Percentiles rank a stretch among this genome's conserved stretches.
These are phyloP conservation scores for Oophaga pumilio DNA, from an alignment of 2,113 vertebrate genomes.

Conservation along the genomic window DNA sequence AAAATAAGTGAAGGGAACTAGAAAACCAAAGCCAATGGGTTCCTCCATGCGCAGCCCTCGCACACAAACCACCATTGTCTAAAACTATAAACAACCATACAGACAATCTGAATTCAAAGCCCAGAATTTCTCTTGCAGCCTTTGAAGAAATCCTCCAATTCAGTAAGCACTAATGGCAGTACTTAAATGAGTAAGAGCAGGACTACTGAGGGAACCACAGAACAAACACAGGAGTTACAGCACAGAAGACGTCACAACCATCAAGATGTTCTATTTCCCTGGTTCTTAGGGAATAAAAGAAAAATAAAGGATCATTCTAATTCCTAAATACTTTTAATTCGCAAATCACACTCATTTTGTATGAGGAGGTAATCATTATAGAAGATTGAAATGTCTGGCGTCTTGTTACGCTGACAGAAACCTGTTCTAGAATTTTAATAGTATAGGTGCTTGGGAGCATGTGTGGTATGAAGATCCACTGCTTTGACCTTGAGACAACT, in stretches of 20 bases:
- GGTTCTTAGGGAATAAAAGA: background rate
- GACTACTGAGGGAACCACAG: background rate
- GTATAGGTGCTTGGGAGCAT: too few species aligned
- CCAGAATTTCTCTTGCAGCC: background rate
- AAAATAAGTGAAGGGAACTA: background rate
- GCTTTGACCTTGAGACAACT: too few species aligned
- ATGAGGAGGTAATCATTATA: too few species aligned
- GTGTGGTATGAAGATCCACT: too few species aligned
- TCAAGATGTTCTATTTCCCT: background rate
- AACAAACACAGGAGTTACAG: background rate
- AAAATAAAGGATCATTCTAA: too few species aligned
- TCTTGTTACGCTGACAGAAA: too few species aligned
- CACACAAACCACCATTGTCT: conserved; percentile 9
- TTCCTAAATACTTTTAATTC: too few species aligned
- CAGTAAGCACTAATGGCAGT: background rate
- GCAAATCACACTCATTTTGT: too few species aligned
- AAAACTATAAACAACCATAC: conserved; percentile 1
- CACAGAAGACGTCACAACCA: background rate
- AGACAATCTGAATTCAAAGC: conserved; percentile 17
- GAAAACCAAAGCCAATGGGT: background rate
- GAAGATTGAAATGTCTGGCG: too few species aligned
- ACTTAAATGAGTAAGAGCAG: background rate
- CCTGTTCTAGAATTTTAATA: too few species aligned
- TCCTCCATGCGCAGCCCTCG: background rate
- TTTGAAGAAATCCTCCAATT: background rate